Base-by-base conservation (phyloP, 2,888 invertebrate species). In the Sialis lutaria region DNA sequence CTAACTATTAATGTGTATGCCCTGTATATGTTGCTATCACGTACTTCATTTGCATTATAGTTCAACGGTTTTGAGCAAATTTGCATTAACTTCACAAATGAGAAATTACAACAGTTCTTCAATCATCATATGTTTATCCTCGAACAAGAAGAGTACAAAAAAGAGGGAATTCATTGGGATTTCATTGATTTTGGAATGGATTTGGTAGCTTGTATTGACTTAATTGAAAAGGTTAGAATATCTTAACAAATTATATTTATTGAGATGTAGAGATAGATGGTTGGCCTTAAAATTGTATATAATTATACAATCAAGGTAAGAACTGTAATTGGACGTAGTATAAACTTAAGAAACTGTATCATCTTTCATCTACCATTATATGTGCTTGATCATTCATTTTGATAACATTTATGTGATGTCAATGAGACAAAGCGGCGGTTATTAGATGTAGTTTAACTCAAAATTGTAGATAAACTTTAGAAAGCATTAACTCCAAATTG, bases 101-200 rank as follows among this genome's bases (percentile, higher is more conserved):
- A 93, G 75, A 89, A 91, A 71, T 79, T 93, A 62, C 93, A 95
- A 74, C 93, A 93, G 70, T 93, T 92, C 81, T 93, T 93, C 84
- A 93, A 93, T 74, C 92, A 93, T 65, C 87, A 93, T 79, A 93
- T 93, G 92, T 93, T 93, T 72, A 90, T 93, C 60, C 79, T 93
- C 59, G 92, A 93, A 69, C 92, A 93, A 82, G 92, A 93, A 69
- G 92, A 92, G 67, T 93, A 93, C 76, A 86, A 87, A 69, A 78
- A 71, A 61, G 92, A 93, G 69, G 92, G 92, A 64, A 92, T 93
- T 72, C 77, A 87, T 64, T 95, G 93, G 93, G 77, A 77, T 57
- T 93, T 93, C 76, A 93, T 93, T 70, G 92, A 95, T 78, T 93
- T 93, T 70, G 93, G 93, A 69, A 88, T 93, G 85, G 92, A 93